Base-by-base conservation (phyloP, 2,113 vertebrate genomes). In the Lucifuga dentata region DNA sequence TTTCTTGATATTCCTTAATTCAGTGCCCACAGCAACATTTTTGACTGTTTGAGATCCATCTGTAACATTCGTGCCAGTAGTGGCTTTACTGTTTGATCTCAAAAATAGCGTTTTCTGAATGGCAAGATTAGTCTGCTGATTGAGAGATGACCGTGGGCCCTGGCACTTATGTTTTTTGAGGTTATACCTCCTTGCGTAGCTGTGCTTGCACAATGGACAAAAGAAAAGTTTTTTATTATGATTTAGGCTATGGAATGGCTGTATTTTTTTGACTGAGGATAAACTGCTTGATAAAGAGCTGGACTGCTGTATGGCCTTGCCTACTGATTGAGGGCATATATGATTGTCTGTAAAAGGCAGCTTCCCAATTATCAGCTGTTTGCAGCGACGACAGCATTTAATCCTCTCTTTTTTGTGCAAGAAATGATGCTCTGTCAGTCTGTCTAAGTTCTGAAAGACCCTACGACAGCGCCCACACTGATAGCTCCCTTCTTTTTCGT, bases 381-480 rank as follows among this genome's bases (percentile, higher is more conserved):
- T 90, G 50, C 93, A 94, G 46, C 73, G 79, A 15, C 83, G 84
- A 29, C 93, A 94, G 65, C 91, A 92, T 80, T 91, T 89, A 38
- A 93, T 89, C 49, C 88, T 86, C 49, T 93, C 92, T 70, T 92
- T 92, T 73, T 87, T 92, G 77, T 94, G 93, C 68, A 90, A 73
- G 51, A 89, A 90, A 76, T 94, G 92, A 77, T 94, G 93, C 69
- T 92, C 86, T 19, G 91, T 91, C 50, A 93, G 66, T 52, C 46
- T 84, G 65, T 92, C 89, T 36, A 90, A 7, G 21, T 89, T 78
- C 15, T 85, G 79, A 83, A 93, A 94, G 26, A 91, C 76, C 52
- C 80, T 84, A 11, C 91, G 90, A 71, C 92, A 94, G 43, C 87
- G 83, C 10, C 91, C 89, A 40, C 93, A 94, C 58, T 93, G 91